Evolutionary conservation across 2,888 invertebrate species (phyloP).

Genomic region (Branchellion lobata): DNA sequence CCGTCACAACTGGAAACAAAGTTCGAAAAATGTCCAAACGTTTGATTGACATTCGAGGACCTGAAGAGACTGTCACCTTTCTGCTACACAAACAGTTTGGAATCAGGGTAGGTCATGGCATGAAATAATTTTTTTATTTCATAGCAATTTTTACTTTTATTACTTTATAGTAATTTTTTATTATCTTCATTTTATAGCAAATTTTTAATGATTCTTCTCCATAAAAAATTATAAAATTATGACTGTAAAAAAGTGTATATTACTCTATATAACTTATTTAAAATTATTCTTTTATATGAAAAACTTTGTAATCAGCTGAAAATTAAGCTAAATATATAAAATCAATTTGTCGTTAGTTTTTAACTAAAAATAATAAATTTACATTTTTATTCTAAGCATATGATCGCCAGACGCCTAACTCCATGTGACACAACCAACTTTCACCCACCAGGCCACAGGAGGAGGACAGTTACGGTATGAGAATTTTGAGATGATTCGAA

Average conservation of each 20-base stretch:
- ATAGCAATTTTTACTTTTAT: neutral
- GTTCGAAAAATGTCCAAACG: constrained; percentile 83
- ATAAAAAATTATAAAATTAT: neutral
- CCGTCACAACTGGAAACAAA: constrained; percentile 68
- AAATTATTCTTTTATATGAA: no score
- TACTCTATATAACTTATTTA: no score
- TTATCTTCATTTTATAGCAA: neutral
- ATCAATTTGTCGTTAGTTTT: no score
- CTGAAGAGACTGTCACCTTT: constrained; percentile 80
- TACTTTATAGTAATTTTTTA: neutral
- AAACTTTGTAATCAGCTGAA: no score
- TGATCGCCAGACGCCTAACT: no score
- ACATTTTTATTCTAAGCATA: no score
- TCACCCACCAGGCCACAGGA: constrained; percentile 77
- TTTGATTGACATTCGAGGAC: constrained; percentile 82
- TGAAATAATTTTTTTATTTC: neutral
- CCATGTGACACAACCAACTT: no score
- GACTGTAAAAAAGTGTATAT: neutral
- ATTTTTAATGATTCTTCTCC: neutral
- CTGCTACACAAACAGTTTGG: constrained; percentile 89
- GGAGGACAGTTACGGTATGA: constrained; percentile 79
- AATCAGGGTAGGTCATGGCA: constrained; percentile 71
- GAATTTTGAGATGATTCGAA: constrained; percentile 86
- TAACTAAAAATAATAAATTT: no score
- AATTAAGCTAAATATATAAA: no score